phyloP scores from a whole-genome alignment of 1,140 invertebrate genomes.

The Octopus bimaculoides region DNA sequence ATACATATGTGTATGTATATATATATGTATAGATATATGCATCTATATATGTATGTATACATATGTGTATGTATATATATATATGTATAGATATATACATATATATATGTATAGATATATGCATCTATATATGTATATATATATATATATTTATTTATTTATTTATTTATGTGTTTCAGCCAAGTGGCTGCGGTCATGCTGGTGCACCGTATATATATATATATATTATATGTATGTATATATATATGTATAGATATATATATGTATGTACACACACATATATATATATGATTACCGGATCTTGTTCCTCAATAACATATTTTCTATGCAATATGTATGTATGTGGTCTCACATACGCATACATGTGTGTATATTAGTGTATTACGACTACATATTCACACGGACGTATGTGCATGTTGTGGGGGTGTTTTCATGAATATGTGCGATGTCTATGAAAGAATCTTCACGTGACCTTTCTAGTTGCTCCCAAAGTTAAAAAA shows the following conservation, averaged over 20 bases:
- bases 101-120: not conserved
- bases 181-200: too few species aligned
- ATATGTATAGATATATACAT: not conserved
- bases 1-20: not conserved
- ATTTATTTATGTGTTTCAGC: too few species aligned
- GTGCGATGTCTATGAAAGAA: too few species aligned
- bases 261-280: not conserved
- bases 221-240: not conserved
- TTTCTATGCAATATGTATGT: too few species aligned
- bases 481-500: too few species aligned
- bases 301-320: too few species aligned
- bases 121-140: not conserved
- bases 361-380: too few species aligned
- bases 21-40: not conserved
- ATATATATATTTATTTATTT: not conserved
- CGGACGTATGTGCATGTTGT: too few species aligned
- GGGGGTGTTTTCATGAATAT: too few species aligned
- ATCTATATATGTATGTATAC: not conserved
- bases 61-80: not conserved
- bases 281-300: not conserved
- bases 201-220: slow-evolving; percentile 1
- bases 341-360: too few species aligned
- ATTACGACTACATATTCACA: too few species aligned
- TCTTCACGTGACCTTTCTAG: too few species aligned
- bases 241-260: not conserved